Conservation (phyloP, 2,113 vertebrate species). For the Mus musculus region GRCm39 chr14:112225501-112226000, state of each 20-base stretch:
- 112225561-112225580: no score
- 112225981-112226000: not conserved
- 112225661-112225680: no score
- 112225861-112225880: not conserved
- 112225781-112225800: not conserved
- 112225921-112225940: not conserved
- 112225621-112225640: no score
- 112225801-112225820: not conserved
- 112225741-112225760: no score
- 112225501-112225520: not conserved
- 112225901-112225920: not conserved
- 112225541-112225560: not conserved
- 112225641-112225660: no score
- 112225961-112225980: not conserved
- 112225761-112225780: not conserved
- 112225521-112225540: not conserved
- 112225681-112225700: no score
- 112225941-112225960: not conserved
- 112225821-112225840: not conserved
- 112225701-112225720: no score
- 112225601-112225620: no score
- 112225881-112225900: not conserved
- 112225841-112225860: not conserved
- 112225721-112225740: no score
- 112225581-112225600: no score